Conservation (phyloP, 2,113 vertebrate genomes). For the Ibidorhyncha struthersii region DNA sequence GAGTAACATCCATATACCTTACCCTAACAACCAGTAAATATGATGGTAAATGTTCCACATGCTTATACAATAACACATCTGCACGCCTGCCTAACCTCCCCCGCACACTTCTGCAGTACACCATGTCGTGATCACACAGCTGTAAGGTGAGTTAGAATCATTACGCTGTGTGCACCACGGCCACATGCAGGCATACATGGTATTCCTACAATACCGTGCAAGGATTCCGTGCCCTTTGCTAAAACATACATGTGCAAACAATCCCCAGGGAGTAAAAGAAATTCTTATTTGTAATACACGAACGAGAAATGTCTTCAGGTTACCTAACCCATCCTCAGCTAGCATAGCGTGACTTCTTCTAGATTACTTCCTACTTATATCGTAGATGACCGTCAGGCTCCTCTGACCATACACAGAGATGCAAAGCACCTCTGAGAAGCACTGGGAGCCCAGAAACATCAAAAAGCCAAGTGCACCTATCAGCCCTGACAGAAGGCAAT, state of each 20-base stretch:
- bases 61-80: background rate
- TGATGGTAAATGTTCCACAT: rapidly evolving
- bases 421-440: background rate
- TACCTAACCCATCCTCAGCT: background rate
- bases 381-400: background rate
- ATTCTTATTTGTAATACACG: background rate
- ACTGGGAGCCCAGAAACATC: background rate
- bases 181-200: background rate
- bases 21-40: background rate
- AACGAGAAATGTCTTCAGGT: background rate
- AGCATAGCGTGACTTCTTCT: background rate
- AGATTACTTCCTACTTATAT: background rate
- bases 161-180: background rate
- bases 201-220: background rate
- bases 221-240: background rate
- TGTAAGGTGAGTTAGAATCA: background rate
- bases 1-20: background rate
- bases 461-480: background rate
- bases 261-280: background rate
- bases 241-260: background rate
- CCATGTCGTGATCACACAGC: background rate
- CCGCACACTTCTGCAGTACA: background rate
- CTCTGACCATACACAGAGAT: background rate
- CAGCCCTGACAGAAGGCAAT: background rate
- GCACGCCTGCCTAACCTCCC: background rate